Evolutionary conservation across 2,888 invertebrate genomes (phyloP), one percentile per base, ranked within the genome.

Genomic region (Gymnocheta viridis): DNA sequence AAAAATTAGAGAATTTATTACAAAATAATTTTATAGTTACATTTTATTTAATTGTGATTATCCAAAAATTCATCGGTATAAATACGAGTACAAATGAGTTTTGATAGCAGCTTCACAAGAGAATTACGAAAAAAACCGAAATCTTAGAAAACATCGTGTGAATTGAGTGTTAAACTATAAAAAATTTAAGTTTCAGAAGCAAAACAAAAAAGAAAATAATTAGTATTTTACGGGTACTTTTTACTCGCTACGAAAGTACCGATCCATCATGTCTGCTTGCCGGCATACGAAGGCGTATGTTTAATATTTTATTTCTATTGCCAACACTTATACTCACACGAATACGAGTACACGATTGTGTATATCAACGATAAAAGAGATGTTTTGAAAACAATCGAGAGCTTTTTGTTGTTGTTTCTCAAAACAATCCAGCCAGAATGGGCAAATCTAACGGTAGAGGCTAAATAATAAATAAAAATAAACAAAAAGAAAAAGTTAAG

Each of bases 221-320:
- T n/a, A n/a, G n/a, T n/a, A n/a, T n/a, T 14, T 12, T 47, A 19
- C 2, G 17, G 47, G 51, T 38, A 51, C 67, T 51, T 67, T 67
- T 24, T 38, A 14, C 7, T 35, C 2, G 2, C 19, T 17, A 32
- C 6, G 32, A 38, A 3, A 51, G 29, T 44, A 44, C 44, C 51
- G 17, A 27, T n/a, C n/a, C n/a, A n/a, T 27, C 51, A 51, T 7
- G 3, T 19, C 22, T 73, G 24, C 27, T 49, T 22, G 10, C 41
- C 51, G 41, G 54, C 24, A 10, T 44, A 62, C 44, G 22, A 27
- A 56, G 76, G 70, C 76, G 69, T 82, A 69, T 76, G 79, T 56
- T 66, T 66, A 29, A 79, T 72, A 54, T 60, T 49, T 60, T n/a
- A n/a, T 24, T 19, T n/a, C 9, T n/a, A n/a, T 49, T 54, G 22